phyloP scores from a whole-genome alignment of 2,888 invertebrate genomes.

The Stenodera caucasica region DNA sequence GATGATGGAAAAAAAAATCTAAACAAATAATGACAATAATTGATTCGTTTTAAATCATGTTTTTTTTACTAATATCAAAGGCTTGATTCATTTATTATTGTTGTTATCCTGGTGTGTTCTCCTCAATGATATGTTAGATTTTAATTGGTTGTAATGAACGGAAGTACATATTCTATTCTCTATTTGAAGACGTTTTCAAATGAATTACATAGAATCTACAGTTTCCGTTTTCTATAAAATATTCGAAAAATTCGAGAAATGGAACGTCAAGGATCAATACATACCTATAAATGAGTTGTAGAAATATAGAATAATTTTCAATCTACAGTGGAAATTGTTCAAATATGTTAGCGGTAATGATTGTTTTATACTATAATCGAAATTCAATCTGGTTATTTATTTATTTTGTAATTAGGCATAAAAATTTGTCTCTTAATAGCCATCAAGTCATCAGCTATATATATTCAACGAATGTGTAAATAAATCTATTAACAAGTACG shows the following conservation, averaged over 20 bases:
- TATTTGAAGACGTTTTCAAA: slow-evolving; percentile 12
- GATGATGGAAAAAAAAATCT: not conserved
- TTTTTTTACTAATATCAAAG: no score
- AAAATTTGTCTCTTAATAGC: not conserved
- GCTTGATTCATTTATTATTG: not conserved
- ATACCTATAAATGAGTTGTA: slow-evolving; percentile 2
- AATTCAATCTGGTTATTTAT: not conserved
- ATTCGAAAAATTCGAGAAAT: slow-evolving; percentile 1
- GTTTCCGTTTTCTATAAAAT: slow-evolving; percentile 10
- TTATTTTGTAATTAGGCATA: slow-evolving; percentile 3
- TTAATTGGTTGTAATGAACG: slow-evolving; percentile 11
- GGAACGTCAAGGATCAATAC: not conserved
- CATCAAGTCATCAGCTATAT: not conserved
- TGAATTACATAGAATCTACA: slow-evolving; percentile 15
- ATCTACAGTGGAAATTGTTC: not conserved
- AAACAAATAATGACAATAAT: not conserved
- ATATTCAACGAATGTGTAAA: slow-evolving; percentile 8
- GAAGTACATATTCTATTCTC: slow-evolving; percentile 16
- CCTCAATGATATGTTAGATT: not conserved
- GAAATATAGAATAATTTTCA: slow-evolving; percentile 13
- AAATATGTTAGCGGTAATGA: not conserved
- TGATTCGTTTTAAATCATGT: no score
- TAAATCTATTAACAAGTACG: slow-evolving; percentile 11
- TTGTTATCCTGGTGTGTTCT: not conserved
- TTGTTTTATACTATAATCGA: not conserved